These are phyloP conservation scores for Trypoxylus dichotomus DNA, from an alignment of 1,140 invertebrate genomes.

Conservation along the genomic window DNA sequence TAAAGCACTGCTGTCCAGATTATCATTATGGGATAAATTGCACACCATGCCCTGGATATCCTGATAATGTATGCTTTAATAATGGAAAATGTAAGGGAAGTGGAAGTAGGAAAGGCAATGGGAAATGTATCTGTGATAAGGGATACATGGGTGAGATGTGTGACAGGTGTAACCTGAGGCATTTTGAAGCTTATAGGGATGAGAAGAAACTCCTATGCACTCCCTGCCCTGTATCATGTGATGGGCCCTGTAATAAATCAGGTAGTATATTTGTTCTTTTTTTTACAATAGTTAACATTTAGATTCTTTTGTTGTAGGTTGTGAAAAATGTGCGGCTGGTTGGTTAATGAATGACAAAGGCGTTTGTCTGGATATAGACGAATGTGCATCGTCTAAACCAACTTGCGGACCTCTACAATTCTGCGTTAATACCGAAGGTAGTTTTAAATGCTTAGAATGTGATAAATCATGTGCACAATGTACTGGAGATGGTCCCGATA, in stretches of 20 bases:
- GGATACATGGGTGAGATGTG: conserved; percentile 93
- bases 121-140: conserved; percentile 88
- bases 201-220: conserved; percentile 77
- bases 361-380: conserved; percentile 91
- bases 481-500: conserved; percentile 87
- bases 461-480: conserved; percentile 83
- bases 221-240: conserved; percentile 52
- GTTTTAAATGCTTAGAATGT: conserved; percentile 78
- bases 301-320: conserved; percentile 61
- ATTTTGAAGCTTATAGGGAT: conserved; percentile 80
- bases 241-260: conserved; percentile 71
- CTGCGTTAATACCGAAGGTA: conserved; percentile 91
- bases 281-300: too few relatives aligned
- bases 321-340: conserved; percentile 81
- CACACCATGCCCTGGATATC: conserved; percentile 76
- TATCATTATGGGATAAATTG: conserved; percentile 87
- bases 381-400: conserved; percentile 70
- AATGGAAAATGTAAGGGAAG: conserved; percentile 94
- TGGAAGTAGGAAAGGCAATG: conserved; percentile 93
- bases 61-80: conserved; percentile 73
- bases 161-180: conserved; percentile 76
- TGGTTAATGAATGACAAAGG: conserved; percentile 75
- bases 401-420: conserved; percentile 78
- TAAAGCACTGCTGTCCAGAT: conserved; percentile 84
- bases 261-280: too few relatives aligned